A percentile compares a stretch with the other conserved stretches of the same genome.
phyloP scores from a whole-genome alignment of 2,888 invertebrate genomes.

The Fabriciana adippe region DNA sequence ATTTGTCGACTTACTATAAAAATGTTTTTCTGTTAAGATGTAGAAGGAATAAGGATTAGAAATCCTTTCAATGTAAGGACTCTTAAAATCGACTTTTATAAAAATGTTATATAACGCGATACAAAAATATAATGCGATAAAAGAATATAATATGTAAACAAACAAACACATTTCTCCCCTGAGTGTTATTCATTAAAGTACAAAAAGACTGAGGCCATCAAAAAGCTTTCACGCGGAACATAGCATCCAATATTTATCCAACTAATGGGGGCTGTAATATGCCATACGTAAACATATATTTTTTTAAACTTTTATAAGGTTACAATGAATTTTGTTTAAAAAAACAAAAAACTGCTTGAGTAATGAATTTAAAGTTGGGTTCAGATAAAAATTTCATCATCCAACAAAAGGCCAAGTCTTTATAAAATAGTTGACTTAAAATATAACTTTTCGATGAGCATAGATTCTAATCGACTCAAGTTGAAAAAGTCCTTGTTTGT shows the following conservation, averaged over 20 bases:
- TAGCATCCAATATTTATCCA: slow-evolving; percentile 14
- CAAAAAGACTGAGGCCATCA: slow-evolving; percentile 15
- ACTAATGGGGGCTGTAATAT: slow-evolving; percentile 17
- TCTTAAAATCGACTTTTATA: background rate
- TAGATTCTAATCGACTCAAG: too few relatives aligned
- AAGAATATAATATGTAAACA: background rate
- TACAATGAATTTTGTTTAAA: background rate
- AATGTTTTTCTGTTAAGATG: too few relatives aligned
- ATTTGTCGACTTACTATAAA: too few relatives aligned
- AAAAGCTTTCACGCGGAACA: slow-evolving; percentile 19
- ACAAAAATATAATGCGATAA: background rate
- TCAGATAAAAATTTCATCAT: too few relatives aligned
- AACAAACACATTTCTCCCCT: background rate
- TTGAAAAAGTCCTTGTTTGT: too few relatives aligned
- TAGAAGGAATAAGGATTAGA: too few relatives aligned
- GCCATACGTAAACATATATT: slow-evolving; percentile 1
- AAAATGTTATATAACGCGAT: too few relatives aligned
- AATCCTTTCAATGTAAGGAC: background rate
- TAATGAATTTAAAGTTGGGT: background rate
- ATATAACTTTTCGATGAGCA: too few relatives aligned
- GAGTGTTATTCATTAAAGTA: slow-evolving; percentile 15
- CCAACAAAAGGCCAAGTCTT: too few relatives aligned
- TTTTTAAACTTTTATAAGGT: background rate
- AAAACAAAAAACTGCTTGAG: background rate
- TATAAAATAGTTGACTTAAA: too few relatives aligned